phyloP scores from a whole-genome alignment of 2,888 invertebrate species.

The Agonopterix subpropinquella region DNA sequence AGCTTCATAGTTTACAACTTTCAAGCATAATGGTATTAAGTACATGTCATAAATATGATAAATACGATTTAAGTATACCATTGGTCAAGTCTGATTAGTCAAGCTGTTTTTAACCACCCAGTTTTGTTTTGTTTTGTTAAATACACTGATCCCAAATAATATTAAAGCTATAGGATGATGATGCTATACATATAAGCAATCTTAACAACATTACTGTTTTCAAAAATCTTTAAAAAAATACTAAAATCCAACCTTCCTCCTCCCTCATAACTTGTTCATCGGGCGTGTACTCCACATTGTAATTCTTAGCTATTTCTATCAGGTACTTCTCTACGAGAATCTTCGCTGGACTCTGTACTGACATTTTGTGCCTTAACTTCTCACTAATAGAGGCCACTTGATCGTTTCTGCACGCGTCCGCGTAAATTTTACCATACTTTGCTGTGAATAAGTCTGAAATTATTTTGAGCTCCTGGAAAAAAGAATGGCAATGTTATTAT shows the following conservation, averaged over 20 bases:
- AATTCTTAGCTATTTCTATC: constrained; percentile 97
- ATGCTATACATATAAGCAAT: too few species aligned
- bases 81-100: too few species aligned
- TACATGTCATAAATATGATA: too few species aligned
- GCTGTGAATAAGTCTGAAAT: constrained; percentile 91
- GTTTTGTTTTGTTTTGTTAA: too few species aligned
- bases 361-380: constrained; percentile 94
- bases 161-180: too few species aligned
- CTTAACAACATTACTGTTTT: too few species aligned
- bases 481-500: not conserved
- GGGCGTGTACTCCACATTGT: constrained; percentile 95
- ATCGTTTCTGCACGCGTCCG: constrained; percentile 90
- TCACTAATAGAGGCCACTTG: constrained; percentile 88
- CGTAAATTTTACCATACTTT: constrained; percentile 97
- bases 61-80: too few species aligned
- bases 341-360: constrained; percentile 96
- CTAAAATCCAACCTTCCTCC: constrained; percentile 69
- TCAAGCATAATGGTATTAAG: too few species aligned
- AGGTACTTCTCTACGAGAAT: constrained; percentile 94
- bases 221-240: not conserved
- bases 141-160: too few species aligned
- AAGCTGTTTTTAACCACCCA: too few species aligned
- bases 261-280: constrained; percentile 94
- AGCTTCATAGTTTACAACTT: too few species aligned
- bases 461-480: constrained; percentile 79